Base-by-base conservation (phyloP, 2,797 vertebrate species). In the Benthosema pterotum region DNA sequence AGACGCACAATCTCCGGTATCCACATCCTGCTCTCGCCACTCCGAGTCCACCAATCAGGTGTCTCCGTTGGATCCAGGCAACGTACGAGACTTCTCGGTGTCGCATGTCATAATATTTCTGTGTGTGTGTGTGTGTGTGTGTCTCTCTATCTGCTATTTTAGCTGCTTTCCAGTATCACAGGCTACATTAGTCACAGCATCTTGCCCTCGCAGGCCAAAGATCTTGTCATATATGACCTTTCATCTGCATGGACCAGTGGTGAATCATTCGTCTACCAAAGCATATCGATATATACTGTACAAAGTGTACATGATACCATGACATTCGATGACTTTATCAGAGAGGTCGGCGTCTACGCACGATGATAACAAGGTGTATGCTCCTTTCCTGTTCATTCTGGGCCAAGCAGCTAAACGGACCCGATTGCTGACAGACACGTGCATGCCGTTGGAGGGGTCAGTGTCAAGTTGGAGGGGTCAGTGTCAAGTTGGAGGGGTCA, bases 31-130 rank as follows among this genome's bases (percentile, higher is more conserved):
- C 62, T 69, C 45, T 48, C 17, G 51, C 57, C 14, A 48, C 59
- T 62, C 45, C 11, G n/a, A 11, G 60, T 50, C 61, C 22, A 61
- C 63, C 65, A 70, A 74, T 78, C 61, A 57, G 64, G 52, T 52
- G 50, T 55, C 47, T 13, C 49, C 49, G 8, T 3, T 2, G 38
- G 53, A 57, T 43, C 57, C 49, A 55, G 47, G 15, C 46, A 60
- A 54, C 32, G 63, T 69, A 70, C 69, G 51, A 56, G 32, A 62
- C 12, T 12, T 38, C 22, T 25, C 22, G 45, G 65, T 73, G 65
- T 90, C 77, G 72, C 3, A 17, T 80, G 69, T 69, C 77, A 85
- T 64, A 82, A 84, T 83, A 83, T 66, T 70, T 66, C 75, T 78
- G 71, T 58, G 51, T 68, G 68, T 68, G 67, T 60, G 0, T 0